Evolutionary conservation across 2,888 invertebrate genomes (phyloP).

Genomic region (Melikaiella ostensackeni): DNA sequence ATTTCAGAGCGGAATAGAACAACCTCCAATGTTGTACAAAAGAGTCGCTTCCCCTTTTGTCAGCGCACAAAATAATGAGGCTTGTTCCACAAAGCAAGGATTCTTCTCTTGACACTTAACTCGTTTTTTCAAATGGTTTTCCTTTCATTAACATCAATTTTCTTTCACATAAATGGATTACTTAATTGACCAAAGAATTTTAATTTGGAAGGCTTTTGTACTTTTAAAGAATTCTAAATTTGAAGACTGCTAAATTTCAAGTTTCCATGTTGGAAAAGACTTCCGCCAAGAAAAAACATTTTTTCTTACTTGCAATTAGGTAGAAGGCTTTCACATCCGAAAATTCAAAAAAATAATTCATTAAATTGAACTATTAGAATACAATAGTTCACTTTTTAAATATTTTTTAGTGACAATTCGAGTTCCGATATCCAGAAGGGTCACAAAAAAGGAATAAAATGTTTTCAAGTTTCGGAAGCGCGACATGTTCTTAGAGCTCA

Average conservation of each 20-base stretch:
- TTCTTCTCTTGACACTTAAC: not conserved
- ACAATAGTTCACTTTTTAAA: not conserved
- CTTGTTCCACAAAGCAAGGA: not conserved
- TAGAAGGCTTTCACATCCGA: no score
- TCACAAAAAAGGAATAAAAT: not conserved
- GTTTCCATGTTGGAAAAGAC: no score
- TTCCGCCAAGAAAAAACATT: no score
- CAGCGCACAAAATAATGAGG: not conserved
- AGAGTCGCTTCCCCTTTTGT: not conserved
- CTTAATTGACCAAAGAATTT: no score
- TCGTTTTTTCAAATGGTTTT: not conserved
- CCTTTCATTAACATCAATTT: not conserved
- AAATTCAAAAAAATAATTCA: no score
- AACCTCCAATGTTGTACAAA: slow-evolving; percentile 16
- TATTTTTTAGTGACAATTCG: not conserved
- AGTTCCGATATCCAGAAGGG: not conserved
- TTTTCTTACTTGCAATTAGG: no score
- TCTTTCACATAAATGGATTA: no score
- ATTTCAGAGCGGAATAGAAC: slow-evolving; percentile 8
- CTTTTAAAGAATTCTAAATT: no score
- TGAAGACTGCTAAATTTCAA: no score
- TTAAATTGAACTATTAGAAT: no score
- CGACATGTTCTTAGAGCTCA: not conserved
- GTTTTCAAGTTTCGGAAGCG: not conserved
- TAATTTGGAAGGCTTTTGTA: no score